phyloP scores from a whole-genome alignment of 2,888 invertebrate species.

The Mesopsocus fuscifrons region DNA sequence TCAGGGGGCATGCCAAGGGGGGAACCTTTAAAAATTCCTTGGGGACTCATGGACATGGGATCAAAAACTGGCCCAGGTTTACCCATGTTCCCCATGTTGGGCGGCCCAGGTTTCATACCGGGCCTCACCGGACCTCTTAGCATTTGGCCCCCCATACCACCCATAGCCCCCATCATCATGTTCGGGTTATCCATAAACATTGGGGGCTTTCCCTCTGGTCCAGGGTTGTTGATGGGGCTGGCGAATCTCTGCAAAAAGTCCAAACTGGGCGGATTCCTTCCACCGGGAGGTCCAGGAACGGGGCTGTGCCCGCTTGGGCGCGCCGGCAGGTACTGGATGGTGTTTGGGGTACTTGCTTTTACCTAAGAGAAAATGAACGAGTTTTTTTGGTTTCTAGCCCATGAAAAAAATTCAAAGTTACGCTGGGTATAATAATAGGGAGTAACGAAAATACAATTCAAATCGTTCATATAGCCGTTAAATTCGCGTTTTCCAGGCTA shows the following conservation, averaged over 20 bases:
- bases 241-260: conserved; percentile 80
- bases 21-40: conserved; percentile 21
- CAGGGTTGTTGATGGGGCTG: conserved; percentile 42
- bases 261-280: conserved; percentile 48
- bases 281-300: conserved; percentile 45
- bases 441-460: no score
- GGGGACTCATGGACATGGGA: conserved; percentile 14
- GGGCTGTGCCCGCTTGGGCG: conserved; percentile 61
- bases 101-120: conserved; percentile 31
- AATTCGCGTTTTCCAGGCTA: no score
- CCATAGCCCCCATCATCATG: conserved; percentile 26
- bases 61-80: conserved; percentile 27
- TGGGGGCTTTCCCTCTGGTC: conserved; percentile 24
- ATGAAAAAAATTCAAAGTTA: conserved; percentile 14
- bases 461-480: no score
- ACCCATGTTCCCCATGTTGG: conserved; percentile 26
- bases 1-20: conserved; percentile 30
- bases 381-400: conserved; percentile 37
- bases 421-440: neutral
- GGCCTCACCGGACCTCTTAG: conserved; percentile 30
- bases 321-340: conserved; percentile 93
- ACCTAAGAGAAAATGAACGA: no score
- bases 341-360: conserved; percentile 92
- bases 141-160: conserved; percentile 23
- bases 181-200: conserved; percentile 23